These are phyloP conservation scores for Pseudococcus longispinus DNA, from an alignment of 2,888 invertebrate genomes.

Conservation along the genomic window DNA sequence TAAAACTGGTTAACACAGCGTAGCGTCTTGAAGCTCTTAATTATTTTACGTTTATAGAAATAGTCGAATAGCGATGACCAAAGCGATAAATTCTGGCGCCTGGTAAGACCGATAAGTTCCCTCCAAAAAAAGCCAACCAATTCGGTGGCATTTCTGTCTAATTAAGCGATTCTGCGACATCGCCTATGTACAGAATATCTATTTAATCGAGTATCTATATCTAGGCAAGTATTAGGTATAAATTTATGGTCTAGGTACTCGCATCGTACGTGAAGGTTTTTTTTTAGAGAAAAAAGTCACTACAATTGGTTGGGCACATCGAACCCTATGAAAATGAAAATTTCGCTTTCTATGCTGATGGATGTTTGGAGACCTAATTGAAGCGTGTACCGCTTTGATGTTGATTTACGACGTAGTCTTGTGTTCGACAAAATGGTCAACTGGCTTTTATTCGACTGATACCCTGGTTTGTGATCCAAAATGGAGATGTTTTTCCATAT, in stretches of 20 bases:
- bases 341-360: not conserved
- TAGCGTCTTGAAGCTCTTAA: slow-evolving; percentile 23
- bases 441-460: not conserved
- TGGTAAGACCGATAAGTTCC: slow-evolving; percentile 20
- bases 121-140: not conserved
- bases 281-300: not conserved
- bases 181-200: not conserved
- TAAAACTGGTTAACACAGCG: slow-evolving; percentile 11
- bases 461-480: not conserved
- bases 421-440: slow-evolving; percentile 9
- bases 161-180: slow-evolving; percentile 23
- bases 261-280: not conserved
- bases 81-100: slow-evolving; percentile 40
- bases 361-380: slow-evolving; percentile 5
- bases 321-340: not conserved
- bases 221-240: not conserved
- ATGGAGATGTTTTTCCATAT: slow-evolving; percentile 26
- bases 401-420: slow-evolving; percentile 8
- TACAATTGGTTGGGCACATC: not conserved
- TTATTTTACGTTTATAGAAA: slow-evolving; percentile 29
- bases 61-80: not conserved
- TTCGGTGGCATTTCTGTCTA: slow-evolving; percentile 43
- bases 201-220: not conserved
- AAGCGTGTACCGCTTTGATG: slow-evolving; percentile 30
- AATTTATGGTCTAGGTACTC: not conserved